Evolutionary conservation across 2,113 vertebrate species (phyloP), one percentile per base, ranked within the genome.

Genomic region (Leiothrix lutea): DNA sequence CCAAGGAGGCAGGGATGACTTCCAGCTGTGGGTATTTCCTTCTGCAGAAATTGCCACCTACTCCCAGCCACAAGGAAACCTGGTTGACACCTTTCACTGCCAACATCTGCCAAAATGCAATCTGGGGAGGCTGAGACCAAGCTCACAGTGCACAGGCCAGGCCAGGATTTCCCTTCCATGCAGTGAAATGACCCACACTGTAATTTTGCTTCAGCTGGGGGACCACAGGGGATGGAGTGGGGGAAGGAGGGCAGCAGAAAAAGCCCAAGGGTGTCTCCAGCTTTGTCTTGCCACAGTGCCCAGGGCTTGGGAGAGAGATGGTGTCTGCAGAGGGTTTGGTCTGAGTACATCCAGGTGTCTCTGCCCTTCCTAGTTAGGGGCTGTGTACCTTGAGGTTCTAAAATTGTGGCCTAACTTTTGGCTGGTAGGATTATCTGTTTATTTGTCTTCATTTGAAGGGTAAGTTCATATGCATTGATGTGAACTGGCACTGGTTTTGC

Each of bases 11-110:
- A 16, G 10, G 2, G 42, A 40, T 80, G 78, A 36, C 19, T 79
- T 72, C 61, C 61, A 91, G 77, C 24, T 78, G 44, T 28, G 74
- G 80, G 5, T 53, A 61, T n/a, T 84, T 74, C 70, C 89, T 86
- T 74, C 61, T 91, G 80, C 61, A 91, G 69, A 80, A 89, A 54
- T 8, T 44, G 9, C 66, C 61, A 51, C 65, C 78, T 47, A 2
- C 66, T 77, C 44, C 82, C 15, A 61, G 36, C 40, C 38, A 23
- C 29, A 54, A 33, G 57, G 69, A 71, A 18, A 56, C 19, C 53
- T 51, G 58, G 14, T 3, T 86, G 56, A 42, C 11, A 9, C 56
- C 69, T 86, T 71, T 60, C 33, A 36, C 69, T 58, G 1, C 62
- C 28, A 33, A 35, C 26, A 47, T 26, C 56, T 88, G 56, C 51